phyloP scores from a whole-genome alignment of 2,113 vertebrate species.

The Ictalurus punctatus region DNA sequence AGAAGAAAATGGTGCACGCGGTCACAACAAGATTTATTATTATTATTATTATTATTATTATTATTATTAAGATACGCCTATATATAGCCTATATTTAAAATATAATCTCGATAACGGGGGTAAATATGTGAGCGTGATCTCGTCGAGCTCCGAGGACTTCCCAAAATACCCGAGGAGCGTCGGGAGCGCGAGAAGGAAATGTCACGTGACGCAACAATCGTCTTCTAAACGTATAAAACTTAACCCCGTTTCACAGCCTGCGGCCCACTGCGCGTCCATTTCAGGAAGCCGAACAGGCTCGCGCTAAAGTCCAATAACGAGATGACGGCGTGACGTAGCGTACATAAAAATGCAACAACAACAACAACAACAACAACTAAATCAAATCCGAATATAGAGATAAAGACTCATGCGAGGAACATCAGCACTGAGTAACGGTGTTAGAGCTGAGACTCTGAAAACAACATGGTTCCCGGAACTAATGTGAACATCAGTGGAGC shows the following conservation, averaged over 20 bases:
- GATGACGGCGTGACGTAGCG: not conserved
- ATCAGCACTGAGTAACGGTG: not conserved
- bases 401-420: not conserved
- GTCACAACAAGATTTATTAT: not conserved
- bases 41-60: no score
- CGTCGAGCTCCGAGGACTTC: not conserved
- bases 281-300: not conserved
- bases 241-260: not conserved
- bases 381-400: not conserved
- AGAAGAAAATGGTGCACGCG: not conserved
- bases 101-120: no score
- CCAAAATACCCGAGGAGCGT: not conserved
- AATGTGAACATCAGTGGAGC: not conserved
- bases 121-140: not conserved
- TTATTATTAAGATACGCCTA: no score
- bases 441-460: not conserved
- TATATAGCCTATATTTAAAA: no score
- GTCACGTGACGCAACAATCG: not conserved
- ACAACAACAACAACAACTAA: not conserved
- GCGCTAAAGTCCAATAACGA: not conserved
- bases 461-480: not conserved
- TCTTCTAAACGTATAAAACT: not conserved
- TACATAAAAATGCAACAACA: not conserved
- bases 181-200: not conserved
- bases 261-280: not conserved